Evolutionary conservation across 2,888 invertebrate genomes (phyloP), one percentile per base, ranked within the genome.

Genomic region (Sphaerophoria rueppellii): DNA sequence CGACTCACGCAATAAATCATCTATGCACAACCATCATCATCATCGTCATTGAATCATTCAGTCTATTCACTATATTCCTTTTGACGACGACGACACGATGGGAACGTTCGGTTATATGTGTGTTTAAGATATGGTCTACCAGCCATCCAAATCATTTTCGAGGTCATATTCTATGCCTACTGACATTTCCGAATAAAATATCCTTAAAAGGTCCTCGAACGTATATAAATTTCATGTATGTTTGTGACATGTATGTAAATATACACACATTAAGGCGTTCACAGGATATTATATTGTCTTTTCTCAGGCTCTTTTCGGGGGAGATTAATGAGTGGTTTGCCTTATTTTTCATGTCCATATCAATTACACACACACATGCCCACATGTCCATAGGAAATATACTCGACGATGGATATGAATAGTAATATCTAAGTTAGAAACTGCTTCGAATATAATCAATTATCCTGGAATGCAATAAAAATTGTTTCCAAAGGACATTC

Each of bases 381-480:
- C 37, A 35, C 35, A 55, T 16, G 9, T 6, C n/a, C 14, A 50
- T n/a, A 50, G 1, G 34, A 24, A 58, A 65, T 71, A 70, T 37
- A 73, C 43, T 24, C 24, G 24, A 24, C 24, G 24, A 65, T 50
- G 57, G 63, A 73, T 79, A 79, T 81, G 73, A 81, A 73, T 80
- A 76, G 61, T 80, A 80, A 85, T 76, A 58, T 65, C 57, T 40
- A 52, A 79, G 60, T 60, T 52, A 57, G 58, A 54, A 69, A 55
- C 80, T 75, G 43, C 81, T 73, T 73, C 69, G 73, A 82, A 76
- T 83, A 70, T 77, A 85, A 85, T 85, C 85, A 85, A 81, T 85
- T 85, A 85, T 80, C 76, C 54, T 81, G 85, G 85, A 85, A 85
- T 81, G 85, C 73, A 85, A 85, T 85, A 85, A 85, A 85, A 85